Evolutionary conservation across 2,888 invertebrate species (phyloP).

Genomic region (Lysandra bellargus): DNA sequence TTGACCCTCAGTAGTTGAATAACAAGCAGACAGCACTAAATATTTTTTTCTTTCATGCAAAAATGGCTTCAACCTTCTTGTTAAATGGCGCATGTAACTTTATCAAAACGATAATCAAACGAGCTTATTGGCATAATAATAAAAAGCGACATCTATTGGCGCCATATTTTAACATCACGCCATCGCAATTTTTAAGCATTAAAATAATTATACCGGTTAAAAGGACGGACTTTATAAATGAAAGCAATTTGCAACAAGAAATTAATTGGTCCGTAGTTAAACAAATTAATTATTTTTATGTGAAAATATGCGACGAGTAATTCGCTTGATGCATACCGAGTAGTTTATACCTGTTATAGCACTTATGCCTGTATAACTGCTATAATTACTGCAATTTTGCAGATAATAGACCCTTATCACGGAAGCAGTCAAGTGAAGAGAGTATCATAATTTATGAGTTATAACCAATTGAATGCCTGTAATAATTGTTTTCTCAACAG

Average conservation of each 20-base stretch:
- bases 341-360: background rate
- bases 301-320: constrained; percentile 11
- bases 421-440: background rate
- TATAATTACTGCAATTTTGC: background rate
- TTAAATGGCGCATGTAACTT: no score
- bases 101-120: no score
- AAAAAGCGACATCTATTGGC: constrained; percentile 6
- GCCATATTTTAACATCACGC: constrained; percentile 1
- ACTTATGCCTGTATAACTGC: background rate
- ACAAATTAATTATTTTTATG: constrained; percentile 27
- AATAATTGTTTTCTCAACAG: background rate
- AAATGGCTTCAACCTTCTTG: no score
- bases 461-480: background rate
- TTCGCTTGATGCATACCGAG: constrained; percentile 9
- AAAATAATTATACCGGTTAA: constrained; percentile 8
- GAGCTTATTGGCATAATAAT: background rate
- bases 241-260: constrained; percentile 24
- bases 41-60: no score
- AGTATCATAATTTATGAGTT: background rate
- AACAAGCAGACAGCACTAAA: no score
- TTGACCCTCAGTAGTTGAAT: no score
- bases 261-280: constrained; percentile 18
- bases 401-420: background rate
- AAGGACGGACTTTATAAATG: constrained; percentile 17
- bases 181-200: constrained; percentile 8